Evolutionary conservation across 2,113 vertebrate genomes (phyloP), one percentile per base, ranked within the genome.

Genomic region (Zeus faber): DNA sequence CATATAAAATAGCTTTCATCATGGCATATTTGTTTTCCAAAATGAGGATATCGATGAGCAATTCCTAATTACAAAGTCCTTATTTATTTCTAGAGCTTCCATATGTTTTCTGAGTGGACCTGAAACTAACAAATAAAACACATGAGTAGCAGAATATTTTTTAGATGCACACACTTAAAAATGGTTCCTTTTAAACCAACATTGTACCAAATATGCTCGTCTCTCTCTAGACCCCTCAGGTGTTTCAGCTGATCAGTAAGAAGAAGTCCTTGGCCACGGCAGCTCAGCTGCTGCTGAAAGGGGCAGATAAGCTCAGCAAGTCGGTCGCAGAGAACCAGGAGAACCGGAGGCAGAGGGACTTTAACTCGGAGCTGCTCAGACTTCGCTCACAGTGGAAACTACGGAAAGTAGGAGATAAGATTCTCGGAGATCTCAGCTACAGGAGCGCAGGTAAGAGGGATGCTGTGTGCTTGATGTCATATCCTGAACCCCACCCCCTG

Each of bases 381-480:
- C 76, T 98, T n/a, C 90, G 96, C 23, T 97, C 98, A 0, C 97
- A 98, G 69, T 99, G 97, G 97, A 99, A 99, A 58, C 88, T 99
- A 14, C 93, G 96, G 54, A 98, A 98, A 89, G 91, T 98, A 2
- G 95, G 97, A 43, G 96, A 99, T 82, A 99, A 99, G 87, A 98
- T 99, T 65, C 91, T 99, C 27, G 96, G 97, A 0, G 97, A 99
- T 64, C 89, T 99, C 62, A 99, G 96, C 84, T 99, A 98, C 83
- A 89, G 94, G 76, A 99, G 97, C 18, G 95, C 97, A 82, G 97
- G 97, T 98, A 78, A 74, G 27, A n/a, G n/a, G n/a, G n/a, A n/a
- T n/a, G n/a, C n/a, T n/a, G n/a, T n/a, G n/a, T n/a, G n/a, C n/a
- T n/a, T n/a, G n/a, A n/a, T n/a, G n/a, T n/a, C n/a, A n/a, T n/a